Evolutionary conservation across 2,113 vertebrate species (phyloP).

Genomic region (Alethe castanea): DNA sequence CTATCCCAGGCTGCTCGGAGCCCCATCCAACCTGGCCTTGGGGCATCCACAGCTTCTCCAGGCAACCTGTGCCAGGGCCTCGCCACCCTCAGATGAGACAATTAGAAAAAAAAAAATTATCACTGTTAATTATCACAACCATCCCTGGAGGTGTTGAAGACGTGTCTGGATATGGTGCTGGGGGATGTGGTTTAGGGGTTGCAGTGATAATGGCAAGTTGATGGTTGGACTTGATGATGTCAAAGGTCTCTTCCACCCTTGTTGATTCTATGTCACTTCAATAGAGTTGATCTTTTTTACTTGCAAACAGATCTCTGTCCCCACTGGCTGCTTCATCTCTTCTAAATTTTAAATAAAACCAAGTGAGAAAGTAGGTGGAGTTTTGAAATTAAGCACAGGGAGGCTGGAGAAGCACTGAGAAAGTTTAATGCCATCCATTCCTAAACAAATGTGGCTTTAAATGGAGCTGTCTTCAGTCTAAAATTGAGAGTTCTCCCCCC

Average conservation of each 20-base stretch:
- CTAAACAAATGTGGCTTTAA: neutral
- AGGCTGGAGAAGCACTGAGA: rapidly evolving
- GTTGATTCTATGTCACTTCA: neutral
- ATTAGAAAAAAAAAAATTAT: no score
- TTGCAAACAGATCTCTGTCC: rapidly evolving
- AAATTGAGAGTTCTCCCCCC: neutral
- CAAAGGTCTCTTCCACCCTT: neutral
- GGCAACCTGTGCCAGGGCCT: no score
- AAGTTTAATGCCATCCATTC: neutral
- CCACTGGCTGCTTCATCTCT: neutral
- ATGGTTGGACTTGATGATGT: neutral
- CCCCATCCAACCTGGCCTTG: rapidly evolving
- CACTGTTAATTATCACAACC: no score
- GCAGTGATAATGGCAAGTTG: no score
- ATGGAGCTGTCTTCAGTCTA: no score
- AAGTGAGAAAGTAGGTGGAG: no score
- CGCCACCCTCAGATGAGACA: no score
- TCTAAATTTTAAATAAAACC: neutral
- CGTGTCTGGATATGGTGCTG: neutral
- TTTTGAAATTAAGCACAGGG: neutral
- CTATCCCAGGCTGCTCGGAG: rapidly evolving
- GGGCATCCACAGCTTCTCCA: neutral
- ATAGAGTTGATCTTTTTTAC: neutral
- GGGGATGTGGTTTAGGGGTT: no score
- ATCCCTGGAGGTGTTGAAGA: no score